phyloP scores from a whole-genome alignment of 30 jellyfish, hydroid and myxozoan species.

The Hydra vulgaris region DNA sequence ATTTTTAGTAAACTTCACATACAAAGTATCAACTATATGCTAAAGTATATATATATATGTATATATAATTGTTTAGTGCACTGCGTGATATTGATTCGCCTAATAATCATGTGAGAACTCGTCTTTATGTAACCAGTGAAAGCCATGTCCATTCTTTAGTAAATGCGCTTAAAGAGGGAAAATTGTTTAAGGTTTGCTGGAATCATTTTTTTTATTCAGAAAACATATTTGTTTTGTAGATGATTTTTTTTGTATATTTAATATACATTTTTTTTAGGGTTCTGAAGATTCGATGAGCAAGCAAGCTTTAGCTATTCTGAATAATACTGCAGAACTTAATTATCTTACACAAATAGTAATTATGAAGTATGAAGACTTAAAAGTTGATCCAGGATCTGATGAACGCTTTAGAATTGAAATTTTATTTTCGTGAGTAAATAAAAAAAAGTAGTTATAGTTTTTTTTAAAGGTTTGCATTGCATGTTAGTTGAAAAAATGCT shows the following conservation, averaged over 20 bases:
- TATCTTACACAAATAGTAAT: conserved; percentile 83
- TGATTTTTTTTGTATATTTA: too few relatives aligned
- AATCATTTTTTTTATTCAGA: neutral
- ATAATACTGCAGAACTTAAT: conserved; percentile 57
- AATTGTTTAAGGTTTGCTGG: conserved; percentile 39
- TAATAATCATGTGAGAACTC: conserved; percentile 76
- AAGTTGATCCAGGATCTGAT: conserved; percentile 62
- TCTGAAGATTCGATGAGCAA: conserved; percentile 57
- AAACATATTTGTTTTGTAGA: neutral
- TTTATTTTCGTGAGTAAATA: conserved; percentile 35
- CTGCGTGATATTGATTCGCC: conserved; percentile 66
- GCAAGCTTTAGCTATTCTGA: conserved; percentile 47
- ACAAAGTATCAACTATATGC: too few relatives aligned
- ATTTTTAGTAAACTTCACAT: neutral
- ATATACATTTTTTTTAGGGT: conserved; percentile 17
- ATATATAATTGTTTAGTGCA: conserved; percentile 39
- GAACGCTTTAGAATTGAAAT: conserved; percentile 79
- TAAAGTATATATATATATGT: too few relatives aligned
- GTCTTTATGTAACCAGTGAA: conserved; percentile 80
- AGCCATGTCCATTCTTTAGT: conserved; percentile 80
- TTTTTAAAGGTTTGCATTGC: too few relatives aligned
- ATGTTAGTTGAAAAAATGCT: too few relatives aligned
- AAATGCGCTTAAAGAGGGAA: conserved; percentile 68
- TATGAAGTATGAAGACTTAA: conserved; percentile 89
- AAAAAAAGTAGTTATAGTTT: too few relatives aligned